Conservation (phyloP, 2,797 vertebrate genomes). For the Cyclopterus lumpus region DNA sequence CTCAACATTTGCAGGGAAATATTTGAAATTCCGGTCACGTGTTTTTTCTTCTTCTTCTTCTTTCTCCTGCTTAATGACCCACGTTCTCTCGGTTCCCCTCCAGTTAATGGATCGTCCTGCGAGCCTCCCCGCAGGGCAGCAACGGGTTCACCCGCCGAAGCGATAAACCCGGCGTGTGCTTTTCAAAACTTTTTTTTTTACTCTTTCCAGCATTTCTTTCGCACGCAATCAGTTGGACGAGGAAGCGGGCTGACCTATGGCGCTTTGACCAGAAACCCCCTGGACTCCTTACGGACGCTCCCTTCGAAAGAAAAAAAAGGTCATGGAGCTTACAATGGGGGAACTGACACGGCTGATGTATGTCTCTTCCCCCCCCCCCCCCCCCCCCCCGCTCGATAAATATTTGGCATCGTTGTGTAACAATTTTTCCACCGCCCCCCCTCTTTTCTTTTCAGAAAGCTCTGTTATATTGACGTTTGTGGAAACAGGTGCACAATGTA, state of each 20-base stretch:
- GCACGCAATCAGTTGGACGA: background rate
- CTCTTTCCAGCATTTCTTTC: background rate
- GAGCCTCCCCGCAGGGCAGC: background rate
- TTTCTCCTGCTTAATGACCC: constrained; percentile 15
- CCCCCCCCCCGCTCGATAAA: background rate
- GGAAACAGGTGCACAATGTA: background rate
- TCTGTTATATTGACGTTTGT: background rate
- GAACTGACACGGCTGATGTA: background rate
- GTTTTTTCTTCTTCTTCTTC: constrained; percentile 14
- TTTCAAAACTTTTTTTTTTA: background rate
- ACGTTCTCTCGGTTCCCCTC: background rate
- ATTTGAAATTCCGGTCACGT: background rate
- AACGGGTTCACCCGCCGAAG: background rate
- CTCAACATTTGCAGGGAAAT: background rate
- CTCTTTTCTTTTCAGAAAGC: background rate
- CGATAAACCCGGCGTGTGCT: background rate
- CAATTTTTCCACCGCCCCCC: background rate
- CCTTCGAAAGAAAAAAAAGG: background rate
- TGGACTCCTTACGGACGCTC: background rate
- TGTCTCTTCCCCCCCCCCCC: too few relatives aligned
- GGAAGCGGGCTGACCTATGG: background rate
- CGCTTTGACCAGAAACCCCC: background rate
- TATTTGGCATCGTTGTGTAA: background rate
- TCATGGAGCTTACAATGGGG: background rate
- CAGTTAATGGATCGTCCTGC: constrained; percentile 7